These are phyloP conservation scores for Xenopus petersii DNA, from an alignment of 2,797 vertebrate genomes.

Conservation along the genomic window DNA sequence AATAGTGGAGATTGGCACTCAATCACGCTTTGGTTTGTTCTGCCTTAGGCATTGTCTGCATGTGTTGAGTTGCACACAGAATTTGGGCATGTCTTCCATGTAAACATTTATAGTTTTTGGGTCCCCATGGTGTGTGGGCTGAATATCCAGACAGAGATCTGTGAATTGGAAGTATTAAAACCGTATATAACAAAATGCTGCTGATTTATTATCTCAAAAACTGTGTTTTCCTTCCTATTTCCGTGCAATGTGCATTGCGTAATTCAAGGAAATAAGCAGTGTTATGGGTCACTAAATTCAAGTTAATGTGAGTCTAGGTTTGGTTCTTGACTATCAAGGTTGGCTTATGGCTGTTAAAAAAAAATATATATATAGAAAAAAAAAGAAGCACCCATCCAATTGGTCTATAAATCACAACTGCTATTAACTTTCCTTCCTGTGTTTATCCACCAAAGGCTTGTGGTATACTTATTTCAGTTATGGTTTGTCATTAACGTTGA, in stretches of 20 bases:
- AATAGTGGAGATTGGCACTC: no score
- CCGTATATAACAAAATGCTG: constrained; percentile 8
- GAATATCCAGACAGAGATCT: constrained; percentile 26
- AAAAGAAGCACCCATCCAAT: constrained; percentile 15
- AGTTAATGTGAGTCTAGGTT: constrained; percentile 25
- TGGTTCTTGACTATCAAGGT: constrained; percentile 29
- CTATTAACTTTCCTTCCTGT: constrained; percentile 41
- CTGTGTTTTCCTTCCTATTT: constrained; percentile 20
- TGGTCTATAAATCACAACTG: constrained; percentile 34
- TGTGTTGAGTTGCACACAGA: no score
- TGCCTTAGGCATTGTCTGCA: no score
- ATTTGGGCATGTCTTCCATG: no score
- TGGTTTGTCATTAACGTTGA: constrained; percentile 28
- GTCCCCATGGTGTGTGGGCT: background rate
- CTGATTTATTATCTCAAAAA: constrained; percentile 37
- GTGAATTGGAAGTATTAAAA: constrained; percentile 14
- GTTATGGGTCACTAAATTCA: constrained; percentile 33
- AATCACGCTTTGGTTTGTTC: no score
- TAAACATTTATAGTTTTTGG: background rate
- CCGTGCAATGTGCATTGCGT: constrained; percentile 21
- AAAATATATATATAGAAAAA: no score
- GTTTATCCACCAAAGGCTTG: constrained; percentile 35
- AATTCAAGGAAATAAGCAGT: constrained; percentile 37
- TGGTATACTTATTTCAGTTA: constrained; percentile 32
- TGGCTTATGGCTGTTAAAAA: constrained; percentile 32